Evolutionary conservation across 2,113 vertebrate genomes (phyloP).

Genomic region (Spermophilus dauricus): DNA sequence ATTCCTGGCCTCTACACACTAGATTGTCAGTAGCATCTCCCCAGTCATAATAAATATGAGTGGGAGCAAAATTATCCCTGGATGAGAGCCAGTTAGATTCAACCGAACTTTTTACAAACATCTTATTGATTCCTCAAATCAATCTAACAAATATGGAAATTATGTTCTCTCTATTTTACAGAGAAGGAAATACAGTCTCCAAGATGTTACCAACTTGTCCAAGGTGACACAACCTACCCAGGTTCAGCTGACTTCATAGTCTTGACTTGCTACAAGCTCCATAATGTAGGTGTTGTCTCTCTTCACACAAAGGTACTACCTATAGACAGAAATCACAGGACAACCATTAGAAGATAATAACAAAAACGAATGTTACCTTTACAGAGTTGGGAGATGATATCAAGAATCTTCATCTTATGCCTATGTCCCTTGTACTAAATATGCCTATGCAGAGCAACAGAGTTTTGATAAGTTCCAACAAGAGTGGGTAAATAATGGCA

Average conservation of each 20-base stretch:
- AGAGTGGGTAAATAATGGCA: background rate
- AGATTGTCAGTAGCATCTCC: background rate
- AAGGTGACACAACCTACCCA: background rate
- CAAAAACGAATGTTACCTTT: background rate
- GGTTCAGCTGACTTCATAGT: background rate
- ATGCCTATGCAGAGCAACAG: background rate
- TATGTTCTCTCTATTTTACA: background rate
- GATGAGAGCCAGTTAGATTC: background rate
- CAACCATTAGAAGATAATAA: background rate
- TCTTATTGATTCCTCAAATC: background rate
- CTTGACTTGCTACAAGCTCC: background rate
- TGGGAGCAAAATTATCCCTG: background rate
- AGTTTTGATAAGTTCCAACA: background rate
- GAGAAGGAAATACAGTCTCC: background rate
- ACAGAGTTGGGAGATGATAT: background rate
- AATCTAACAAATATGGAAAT: background rate
- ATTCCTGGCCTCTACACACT: background rate
- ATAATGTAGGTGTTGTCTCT: background rate
- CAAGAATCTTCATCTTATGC: background rate
- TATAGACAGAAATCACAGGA: background rate
- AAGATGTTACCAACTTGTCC: background rate
- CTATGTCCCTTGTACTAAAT: background rate
- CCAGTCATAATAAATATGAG: background rate
- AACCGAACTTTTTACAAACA: constrained; percentile 13
- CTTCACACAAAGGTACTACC: background rate